phyloP scores from a whole-genome alignment of 2,113 vertebrate genomes.

The Cromileptes altivelis region DNA sequence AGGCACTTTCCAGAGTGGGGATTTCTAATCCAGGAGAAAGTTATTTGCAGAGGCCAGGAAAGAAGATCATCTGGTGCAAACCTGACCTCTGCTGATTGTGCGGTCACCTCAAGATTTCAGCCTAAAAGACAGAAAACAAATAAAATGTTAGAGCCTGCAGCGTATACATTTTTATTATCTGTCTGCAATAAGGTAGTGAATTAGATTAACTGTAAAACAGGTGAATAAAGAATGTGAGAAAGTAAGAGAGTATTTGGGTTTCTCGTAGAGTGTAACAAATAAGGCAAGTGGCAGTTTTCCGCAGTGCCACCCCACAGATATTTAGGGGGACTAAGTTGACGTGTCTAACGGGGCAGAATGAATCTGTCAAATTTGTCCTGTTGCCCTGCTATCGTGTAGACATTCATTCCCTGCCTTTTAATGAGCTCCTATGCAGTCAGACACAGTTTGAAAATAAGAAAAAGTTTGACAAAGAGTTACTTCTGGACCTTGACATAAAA shows the following conservation, averaged over 20 bases:
- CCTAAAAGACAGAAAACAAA: slow-evolving; percentile 81
- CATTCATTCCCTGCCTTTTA: slow-evolving; percentile 54
- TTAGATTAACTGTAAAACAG: not conserved
- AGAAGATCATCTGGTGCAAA: slow-evolving; percentile 55
- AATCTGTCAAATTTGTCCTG: slow-evolving; percentile 40
- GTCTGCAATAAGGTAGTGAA: not conserved
- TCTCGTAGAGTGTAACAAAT: slow-evolving; percentile 15
- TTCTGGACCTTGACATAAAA: not conserved
- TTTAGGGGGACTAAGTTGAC: slow-evolving; percentile 47
- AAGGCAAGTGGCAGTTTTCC: slow-evolving; percentile 12
- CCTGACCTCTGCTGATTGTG: slow-evolving; percentile 44
- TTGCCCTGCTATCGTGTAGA: slow-evolving; percentile 17
- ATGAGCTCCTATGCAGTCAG: slow-evolving; percentile 50
- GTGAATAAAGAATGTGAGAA: not conserved
- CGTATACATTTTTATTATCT: not conserved
- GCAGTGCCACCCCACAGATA: slow-evolving; percentile 35
- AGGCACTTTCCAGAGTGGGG: slow-evolving; percentile 5
- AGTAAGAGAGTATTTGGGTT: not conserved
- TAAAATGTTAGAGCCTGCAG: slow-evolving; percentile 27
- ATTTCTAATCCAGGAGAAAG: slow-evolving; percentile 30
- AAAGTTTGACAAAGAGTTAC: slow-evolving; percentile 13
- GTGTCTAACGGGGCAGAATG: slow-evolving; percentile 53
- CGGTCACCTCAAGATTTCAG: slow-evolving; percentile 33
- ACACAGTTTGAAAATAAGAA: slow-evolving; percentile 32
- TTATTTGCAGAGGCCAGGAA: slow-evolving; percentile 40